Evolutionary conservation across 2,888 invertebrate species (phyloP), one percentile per base, ranked within the genome.

Genomic region (Drosophila lutescens): DNA sequence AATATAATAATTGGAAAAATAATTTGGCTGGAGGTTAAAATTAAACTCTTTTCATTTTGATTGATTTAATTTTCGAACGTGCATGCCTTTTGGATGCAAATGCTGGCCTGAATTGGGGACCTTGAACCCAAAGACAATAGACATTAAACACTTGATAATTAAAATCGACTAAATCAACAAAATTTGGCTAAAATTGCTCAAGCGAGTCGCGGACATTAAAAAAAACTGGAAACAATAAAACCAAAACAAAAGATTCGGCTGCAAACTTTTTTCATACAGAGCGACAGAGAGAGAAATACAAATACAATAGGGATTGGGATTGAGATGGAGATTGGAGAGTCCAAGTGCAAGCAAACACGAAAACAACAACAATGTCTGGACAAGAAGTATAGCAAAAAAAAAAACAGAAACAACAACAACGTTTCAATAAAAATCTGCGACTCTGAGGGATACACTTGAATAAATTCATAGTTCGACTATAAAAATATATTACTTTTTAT

Each of bases 261-360:
- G 43, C 55, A 55, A 41, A 30, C 30, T 20, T n/a, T 44, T 53
- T n/a, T 40, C 9, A 10, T 9, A 8, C 6, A 23, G 36, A 26
- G 15, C 30, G 30, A 13, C 26, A 40, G 34, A 54, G 44, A 46
- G 41, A 43, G 34, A 58, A 53, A 65, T 26, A 26, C 26, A 26
- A 38, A 57, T 34, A 34, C 58, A 78, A 69, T 67, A 62, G 56
- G 63, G 76, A n/a, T 38, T 38, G 20, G 7, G 73, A 7, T 38
- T 38, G 20, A 6, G 13, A 43, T 20, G 5, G 26, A 26, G 20
- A 20, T 20, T 20, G 20, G 20, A 20, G 26, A 26, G 26, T 70
- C 62, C 63, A 77, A 78, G 74, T 71, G 74, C 85, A 80, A 79
- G 70, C 75, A 72, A 75, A 75, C 47, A 75, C 32, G 32, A 49